Evolutionary conservation across 2,797 vertebrate species (phyloP).

Genomic region (Alca torda): DNA sequence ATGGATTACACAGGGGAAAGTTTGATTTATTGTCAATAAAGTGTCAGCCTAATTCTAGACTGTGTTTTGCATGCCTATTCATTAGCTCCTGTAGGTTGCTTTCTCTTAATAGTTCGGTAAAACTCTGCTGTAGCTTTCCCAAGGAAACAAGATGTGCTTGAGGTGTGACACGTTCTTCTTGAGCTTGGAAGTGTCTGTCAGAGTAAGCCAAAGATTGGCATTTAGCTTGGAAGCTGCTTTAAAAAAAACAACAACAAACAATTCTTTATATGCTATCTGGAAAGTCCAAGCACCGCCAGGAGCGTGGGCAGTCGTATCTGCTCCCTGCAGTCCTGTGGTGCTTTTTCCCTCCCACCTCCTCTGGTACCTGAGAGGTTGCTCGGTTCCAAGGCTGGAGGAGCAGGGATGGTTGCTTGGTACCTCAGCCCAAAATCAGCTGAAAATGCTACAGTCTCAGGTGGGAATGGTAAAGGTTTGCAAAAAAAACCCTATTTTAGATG

Average conservation of each 20-base stretch:
- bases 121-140: background rate
- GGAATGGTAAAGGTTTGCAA: background rate
- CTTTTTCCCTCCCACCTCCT: background rate
- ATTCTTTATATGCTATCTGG: background rate
- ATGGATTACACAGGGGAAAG: background rate
- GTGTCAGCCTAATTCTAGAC: background rate
- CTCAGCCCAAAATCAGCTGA: background rate
- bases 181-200: background rate
- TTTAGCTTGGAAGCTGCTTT: background rate
- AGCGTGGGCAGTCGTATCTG: background rate
- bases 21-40: constrained; percentile 33
- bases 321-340: background rate
- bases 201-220: background rate
- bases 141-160: background rate
- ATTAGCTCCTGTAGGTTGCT: background rate
- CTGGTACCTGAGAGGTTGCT: background rate
- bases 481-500: background rate
- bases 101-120: background rate
- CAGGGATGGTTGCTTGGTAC: background rate
- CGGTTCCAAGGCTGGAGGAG: background rate
- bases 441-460: background rate
- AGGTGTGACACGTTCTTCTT: background rate
- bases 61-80: background rate
- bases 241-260: background rate
- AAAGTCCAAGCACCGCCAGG: background rate